Evolutionary conservation across 2,113 vertebrate genomes (phyloP).

Genomic region (Grammomys dolichurus): DNA sequence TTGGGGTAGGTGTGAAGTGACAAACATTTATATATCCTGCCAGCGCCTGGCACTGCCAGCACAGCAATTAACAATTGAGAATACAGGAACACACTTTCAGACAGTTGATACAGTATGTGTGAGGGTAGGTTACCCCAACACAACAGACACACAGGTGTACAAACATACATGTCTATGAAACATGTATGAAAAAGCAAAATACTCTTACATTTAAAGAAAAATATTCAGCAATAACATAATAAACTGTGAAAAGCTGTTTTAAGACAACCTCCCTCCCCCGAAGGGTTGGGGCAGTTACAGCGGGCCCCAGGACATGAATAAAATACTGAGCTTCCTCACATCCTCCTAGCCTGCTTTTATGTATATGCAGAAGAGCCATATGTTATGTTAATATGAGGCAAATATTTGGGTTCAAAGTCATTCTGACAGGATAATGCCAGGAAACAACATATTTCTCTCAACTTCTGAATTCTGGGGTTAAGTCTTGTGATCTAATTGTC

Average conservation of each 20-base stretch:
- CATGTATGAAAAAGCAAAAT: background rate
- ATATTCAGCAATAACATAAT: background rate
- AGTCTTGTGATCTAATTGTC: background rate
- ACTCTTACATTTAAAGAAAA: background rate
- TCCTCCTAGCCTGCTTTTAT: background rate
- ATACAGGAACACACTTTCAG: no score
- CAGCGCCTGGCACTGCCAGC: no score
- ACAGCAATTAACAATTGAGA: no score
- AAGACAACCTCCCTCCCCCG: background rate
- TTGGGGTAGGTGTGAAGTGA: no score
- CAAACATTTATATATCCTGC: no score
- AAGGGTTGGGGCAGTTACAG: background rate
- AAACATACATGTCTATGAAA: background rate
- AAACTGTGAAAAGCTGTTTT: background rate
- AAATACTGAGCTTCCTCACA: background rate
- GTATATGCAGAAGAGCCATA: background rate
- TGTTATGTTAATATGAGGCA: background rate
- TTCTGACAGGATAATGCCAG: background rate
- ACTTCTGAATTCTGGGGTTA: background rate
- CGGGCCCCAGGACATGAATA: background rate
- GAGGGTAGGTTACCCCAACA: no score
- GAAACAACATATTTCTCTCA: background rate
- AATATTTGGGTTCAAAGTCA: background rate
- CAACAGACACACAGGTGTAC: background rate
- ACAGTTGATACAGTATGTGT: no score